Evolutionary conservation across 92 coral and sea anemone genomes (phyloP).

Genomic region (Nematostella vectensis): DNA sequence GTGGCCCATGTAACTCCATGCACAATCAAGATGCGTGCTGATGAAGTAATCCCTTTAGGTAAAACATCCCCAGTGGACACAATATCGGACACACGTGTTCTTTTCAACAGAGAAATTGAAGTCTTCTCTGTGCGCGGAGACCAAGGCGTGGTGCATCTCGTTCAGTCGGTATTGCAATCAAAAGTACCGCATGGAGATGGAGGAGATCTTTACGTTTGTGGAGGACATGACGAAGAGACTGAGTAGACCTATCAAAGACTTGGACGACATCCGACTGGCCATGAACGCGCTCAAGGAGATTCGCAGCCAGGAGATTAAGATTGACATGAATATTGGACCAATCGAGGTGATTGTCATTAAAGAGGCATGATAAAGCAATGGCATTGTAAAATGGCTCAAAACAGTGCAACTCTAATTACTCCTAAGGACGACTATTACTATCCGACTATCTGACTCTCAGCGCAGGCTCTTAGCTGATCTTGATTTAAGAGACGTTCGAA

Average conservation of each 20-base stretch:
- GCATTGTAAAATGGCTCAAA: not conserved
- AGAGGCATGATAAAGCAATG: no score
- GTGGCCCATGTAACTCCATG: no score
- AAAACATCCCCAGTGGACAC: no score
- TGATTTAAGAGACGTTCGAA: no score
- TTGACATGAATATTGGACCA: constrained; percentile 86
- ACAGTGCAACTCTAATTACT: not conserved
- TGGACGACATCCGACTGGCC: constrained; percentile 86
- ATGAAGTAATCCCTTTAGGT: no score
- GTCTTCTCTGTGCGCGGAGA: constrained; percentile 79
- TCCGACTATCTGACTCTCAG: no score
- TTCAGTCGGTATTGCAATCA: constrained; percentile 69
- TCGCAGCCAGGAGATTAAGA: constrained; percentile 74
- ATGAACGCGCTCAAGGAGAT: constrained; percentile 78
- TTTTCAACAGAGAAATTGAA: constrained; percentile 81
- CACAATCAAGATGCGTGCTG: no score
- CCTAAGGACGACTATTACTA: not conserved
- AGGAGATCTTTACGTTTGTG: constrained; percentile 58
- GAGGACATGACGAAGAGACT: constrained; percentile 86
- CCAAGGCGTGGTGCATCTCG: constrained; percentile 83
- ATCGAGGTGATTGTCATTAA: constrained; percentile 66
- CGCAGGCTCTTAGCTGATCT: no score
- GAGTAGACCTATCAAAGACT: constrained; percentile 84
- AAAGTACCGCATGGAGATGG: constrained; percentile 86
- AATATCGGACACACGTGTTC: no score